These are phyloP conservation scores for Prionailurus bengalensis DNA, from an alignment of 2,113 vertebrate species.

Conservation along the genomic window DNA sequence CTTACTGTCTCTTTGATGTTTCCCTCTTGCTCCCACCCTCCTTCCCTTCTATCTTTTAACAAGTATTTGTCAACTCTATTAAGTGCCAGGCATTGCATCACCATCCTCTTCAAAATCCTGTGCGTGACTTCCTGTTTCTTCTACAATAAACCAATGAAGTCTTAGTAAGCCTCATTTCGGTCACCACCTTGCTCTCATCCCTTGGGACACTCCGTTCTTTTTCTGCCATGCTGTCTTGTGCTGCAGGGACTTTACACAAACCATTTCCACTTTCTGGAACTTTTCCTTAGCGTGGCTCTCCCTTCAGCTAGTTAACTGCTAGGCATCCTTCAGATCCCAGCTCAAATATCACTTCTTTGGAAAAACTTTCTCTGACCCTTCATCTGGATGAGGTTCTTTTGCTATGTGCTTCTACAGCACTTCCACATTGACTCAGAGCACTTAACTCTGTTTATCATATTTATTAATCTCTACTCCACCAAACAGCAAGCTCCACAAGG, in stretches of 20 bases:
- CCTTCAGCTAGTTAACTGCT: background rate
- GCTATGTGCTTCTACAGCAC: background rate
- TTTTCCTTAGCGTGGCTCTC: background rate
- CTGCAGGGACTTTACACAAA: background rate
- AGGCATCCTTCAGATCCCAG: background rate
- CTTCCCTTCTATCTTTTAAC: background rate
- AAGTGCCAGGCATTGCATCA: background rate
- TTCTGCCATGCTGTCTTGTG: background rate
- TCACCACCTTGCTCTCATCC: background rate
- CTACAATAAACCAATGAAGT: background rate
- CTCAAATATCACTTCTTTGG: background rate
- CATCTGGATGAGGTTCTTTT: background rate
- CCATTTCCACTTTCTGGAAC: background rate
- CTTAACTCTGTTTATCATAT: background rate
- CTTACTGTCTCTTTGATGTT: background rate
- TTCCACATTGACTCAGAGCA: background rate
- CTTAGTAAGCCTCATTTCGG: background rate
- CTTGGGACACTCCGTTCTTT: background rate
- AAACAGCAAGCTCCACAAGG: fast-evolving
- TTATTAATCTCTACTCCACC: background rate
- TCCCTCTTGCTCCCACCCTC: background rate
- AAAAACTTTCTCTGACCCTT: background rate
- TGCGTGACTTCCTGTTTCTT: background rate
- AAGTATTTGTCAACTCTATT: background rate
- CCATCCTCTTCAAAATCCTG: background rate